Conservation (phyloP, 2,797 vertebrate genomes). For the Pangasius macronema region DNA sequence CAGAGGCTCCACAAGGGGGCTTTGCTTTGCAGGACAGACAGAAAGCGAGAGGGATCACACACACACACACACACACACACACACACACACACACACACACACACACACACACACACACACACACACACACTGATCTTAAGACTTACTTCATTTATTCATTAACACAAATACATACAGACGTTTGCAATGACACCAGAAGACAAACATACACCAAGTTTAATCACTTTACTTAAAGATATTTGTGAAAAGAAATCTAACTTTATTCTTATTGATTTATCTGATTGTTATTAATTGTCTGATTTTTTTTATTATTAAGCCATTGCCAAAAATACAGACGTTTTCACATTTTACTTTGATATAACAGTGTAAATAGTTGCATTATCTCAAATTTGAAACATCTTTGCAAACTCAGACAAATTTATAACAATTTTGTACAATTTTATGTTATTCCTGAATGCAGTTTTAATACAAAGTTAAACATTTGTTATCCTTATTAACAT, state of each 20-base stretch:
- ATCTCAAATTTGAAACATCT: too few species aligned
- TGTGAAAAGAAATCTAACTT: not conserved
- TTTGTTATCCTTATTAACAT: too few species aligned
- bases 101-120: not conserved
- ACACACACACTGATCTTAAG: not conserved
- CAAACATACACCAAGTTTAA: not conserved
- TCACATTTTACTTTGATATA: not conserved
- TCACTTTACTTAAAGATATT: not conserved
- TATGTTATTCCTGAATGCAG: too few species aligned
- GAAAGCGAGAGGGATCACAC: slow-evolving; percentile 8
- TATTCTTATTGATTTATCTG: not conserved
- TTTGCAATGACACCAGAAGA: not conserved
- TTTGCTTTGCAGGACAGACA: slow-evolving; percentile 41
- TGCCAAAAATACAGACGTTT: not conserved
- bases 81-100: not conserved
- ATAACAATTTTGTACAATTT: too few species aligned
- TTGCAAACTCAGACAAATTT: too few species aligned
- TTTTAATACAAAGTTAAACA: too few species aligned
- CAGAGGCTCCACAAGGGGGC: slow-evolving; percentile 72
- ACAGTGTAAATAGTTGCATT: not conserved
- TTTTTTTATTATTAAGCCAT: not conserved
- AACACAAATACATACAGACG: not conserved
- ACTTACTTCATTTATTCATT: not conserved
- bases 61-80: not conserved
- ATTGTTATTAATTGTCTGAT: not conserved